Evolutionary conservation across 2,888 invertebrate species (phyloP).

Genomic region (Euplexia lucipara): DNA sequence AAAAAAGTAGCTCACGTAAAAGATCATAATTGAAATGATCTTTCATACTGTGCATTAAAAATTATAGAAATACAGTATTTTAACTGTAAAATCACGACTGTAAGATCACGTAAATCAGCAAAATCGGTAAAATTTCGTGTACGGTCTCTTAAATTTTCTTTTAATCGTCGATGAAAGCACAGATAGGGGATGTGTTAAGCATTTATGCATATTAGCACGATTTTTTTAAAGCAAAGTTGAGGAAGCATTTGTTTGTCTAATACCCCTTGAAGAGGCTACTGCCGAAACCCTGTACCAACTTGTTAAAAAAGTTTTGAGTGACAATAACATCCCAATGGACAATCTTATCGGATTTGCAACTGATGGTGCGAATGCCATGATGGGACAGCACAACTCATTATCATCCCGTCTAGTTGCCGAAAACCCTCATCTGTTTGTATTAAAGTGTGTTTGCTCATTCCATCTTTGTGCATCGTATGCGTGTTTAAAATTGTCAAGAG

Average conservation of each 20-base stretch:
- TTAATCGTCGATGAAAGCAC: conserved; percentile 55
- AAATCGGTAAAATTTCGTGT: too few species aligned
- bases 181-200: conserved; percentile 47
- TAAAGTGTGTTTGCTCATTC: conserved; percentile 63
- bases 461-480: conserved; percentile 44
- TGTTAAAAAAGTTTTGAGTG: conserved; percentile 49
- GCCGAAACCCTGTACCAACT: conserved; percentile 47
- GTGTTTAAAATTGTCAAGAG: conserved; percentile 40
- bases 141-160: too few species aligned
- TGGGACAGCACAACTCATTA: conserved; percentile 61
- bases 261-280: conserved; percentile 57
- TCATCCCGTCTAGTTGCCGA: conserved; percentile 41
- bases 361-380: conserved; percentile 60
- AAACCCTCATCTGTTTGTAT: conserved; percentile 49
- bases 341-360: conserved; percentile 26
- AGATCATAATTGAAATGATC: too few species aligned
- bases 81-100: too few species aligned
- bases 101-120: too few species aligned
- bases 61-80: too few species aligned
- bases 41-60: too few species aligned
- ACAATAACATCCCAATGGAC: conserved; percentile 59
- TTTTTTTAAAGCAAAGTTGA: conserved; percentile 38
- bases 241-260: conserved; percentile 51
- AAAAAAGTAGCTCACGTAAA: too few species aligned
- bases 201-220: conserved; percentile 36